Base-by-base conservation (phyloP, 2,113 vertebrate genomes). In the Pseudorhombus dupliciocellatus region DNA sequence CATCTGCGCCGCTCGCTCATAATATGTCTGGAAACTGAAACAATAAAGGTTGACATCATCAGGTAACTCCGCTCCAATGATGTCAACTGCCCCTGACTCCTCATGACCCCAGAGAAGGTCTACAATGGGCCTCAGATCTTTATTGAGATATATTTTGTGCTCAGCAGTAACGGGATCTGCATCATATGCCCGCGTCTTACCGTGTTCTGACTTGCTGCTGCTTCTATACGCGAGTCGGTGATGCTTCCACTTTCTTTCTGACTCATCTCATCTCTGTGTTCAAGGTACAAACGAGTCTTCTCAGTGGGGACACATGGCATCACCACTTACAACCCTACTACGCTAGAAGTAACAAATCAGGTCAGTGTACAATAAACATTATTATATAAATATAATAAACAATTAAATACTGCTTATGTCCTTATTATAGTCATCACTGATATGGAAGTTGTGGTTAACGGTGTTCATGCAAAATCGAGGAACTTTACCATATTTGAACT, bases 301-400 rank as follows among this genome's bases (percentile, higher is more conserved):
- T 99, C 98, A 16, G 93, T 99, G 84, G 98, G 98, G 86, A 97
- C 95, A 25, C 96, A 98, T 87, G 97, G 96, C 77, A 94, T 99
- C 80, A 98, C 97, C 86, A 99, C 98, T 0, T 99, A 99, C 83
- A 99, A 99, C 90, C 98, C 98, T 8, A 94, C 95, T 75, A 99
- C 97, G 0, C 89, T 99, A 91, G 98, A 99, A 96, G 94, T 99
- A 92, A 99, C 98, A 72, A 99, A 99, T 94, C 98, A 99, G 98
- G 98, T 98, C 93, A 92, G 82, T 67, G 2, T n/a, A n/a, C n/a
- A n/a, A n/a, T n/a, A n/a, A n/a, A n/a, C n/a, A n/a, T n/a, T n/a
- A n/a, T n/a, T n/a, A n/a, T n/a, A n/a, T n/a, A n/a, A n/a, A n/a
- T n/a, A n/a, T n/a, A n/a, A 8, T 48, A 44, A 44, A 46, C 6